phyloP scores from a whole-genome alignment of 1,140 invertebrate genomes.

The Mylabris phalerata region DNA sequence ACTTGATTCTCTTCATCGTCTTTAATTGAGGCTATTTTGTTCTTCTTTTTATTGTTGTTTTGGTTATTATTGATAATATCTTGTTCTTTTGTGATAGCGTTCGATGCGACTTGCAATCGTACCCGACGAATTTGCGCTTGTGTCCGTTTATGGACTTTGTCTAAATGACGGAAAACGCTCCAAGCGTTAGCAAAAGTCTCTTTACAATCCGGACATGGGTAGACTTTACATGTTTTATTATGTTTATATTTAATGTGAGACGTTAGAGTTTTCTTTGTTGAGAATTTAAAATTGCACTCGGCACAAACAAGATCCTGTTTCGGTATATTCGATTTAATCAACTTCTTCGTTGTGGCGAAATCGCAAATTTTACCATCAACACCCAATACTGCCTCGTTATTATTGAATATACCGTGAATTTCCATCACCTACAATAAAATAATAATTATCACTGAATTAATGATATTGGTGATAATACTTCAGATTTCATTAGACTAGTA shows the following conservation, averaged over 20 bases:
- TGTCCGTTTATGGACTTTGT: slow-evolving; percentile 60
- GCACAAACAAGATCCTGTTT: slow-evolving; percentile 39
- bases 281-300: slow-evolving; percentile 54
- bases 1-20: slow-evolving; percentile 47
- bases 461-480: slow-evolving; percentile 13
- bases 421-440: slow-evolving; percentile 47
- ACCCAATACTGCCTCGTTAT: slow-evolving; percentile 50
- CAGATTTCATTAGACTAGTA: slow-evolving; percentile 26
- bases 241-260: slow-evolving; percentile 64
- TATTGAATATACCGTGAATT: slow-evolving; percentile 46
- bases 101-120: slow-evolving; percentile 51
- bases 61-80: slow-evolving; percentile 33
- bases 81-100: slow-evolving; percentile 49
- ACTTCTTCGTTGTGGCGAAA: slow-evolving; percentile 33
- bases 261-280: slow-evolving; percentile 61
- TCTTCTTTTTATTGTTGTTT: slow-evolving; percentile 13
- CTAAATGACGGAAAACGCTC: slow-evolving; percentile 65
- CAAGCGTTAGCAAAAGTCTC: slow-evolving; percentile 60
- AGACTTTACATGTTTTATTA: slow-evolving; percentile 55
- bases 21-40: slow-evolving; percentile 37
- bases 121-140: slow-evolving; percentile 53
- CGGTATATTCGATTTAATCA: slow-evolving; percentile 27
- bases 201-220: slow-evolving; percentile 62
- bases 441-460: background rate
- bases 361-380: slow-evolving; percentile 52